These are phyloP conservation scores for Nesogale talazaci DNA, from an alignment of 2,113 vertebrate species.

Conservation along the genomic window DNA sequence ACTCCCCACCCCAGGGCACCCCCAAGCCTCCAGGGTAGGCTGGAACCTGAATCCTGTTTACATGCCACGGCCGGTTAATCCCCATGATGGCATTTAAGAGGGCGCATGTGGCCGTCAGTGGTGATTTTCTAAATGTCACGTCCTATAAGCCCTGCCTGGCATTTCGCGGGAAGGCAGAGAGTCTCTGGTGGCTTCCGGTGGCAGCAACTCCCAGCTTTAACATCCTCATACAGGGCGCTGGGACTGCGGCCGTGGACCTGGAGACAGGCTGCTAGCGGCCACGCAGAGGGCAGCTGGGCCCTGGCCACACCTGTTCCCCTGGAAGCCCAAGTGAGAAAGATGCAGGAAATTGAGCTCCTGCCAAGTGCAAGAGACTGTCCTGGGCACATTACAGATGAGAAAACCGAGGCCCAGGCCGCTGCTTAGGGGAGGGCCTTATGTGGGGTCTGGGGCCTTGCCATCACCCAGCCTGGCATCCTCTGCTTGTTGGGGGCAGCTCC, in stretches of 20 bases:
- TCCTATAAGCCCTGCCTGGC: constrained; percentile 84
- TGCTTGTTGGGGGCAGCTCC: rapidly evolving
- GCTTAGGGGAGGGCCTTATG: not conserved
- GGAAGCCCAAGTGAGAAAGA: too few species aligned
- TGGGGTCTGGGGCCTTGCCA: not conserved
- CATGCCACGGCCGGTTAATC: constrained; percentile 64
- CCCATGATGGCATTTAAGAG: constrained; percentile 81
- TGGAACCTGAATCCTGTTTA: constrained; percentile 69
- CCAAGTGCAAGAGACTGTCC: not conserved
- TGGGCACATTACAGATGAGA: not conserved
- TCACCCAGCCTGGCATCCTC: not conserved
- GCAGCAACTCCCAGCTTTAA: constrained; percentile 67
- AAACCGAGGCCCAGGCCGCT: not conserved
- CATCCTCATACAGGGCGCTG: constrained; percentile 80
- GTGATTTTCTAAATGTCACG: constrained; percentile 88
- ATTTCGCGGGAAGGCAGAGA: constrained; percentile 83
- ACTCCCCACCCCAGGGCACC: not conserved
- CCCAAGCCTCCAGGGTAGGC: not conserved
- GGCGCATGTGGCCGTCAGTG: constrained; percentile 73
- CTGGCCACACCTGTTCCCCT: not conserved
- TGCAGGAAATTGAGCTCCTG: not conserved
- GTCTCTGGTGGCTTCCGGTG: constrained; percentile 83
- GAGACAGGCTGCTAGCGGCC: not conserved
- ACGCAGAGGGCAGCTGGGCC: not conserved
- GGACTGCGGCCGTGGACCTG: not conserved